Percentiles rank a stretch among this genome's conserved stretches.
Evolutionary conservation across 2,113 vertebrate genomes (phyloP).

Genomic region (Corythornis vintsioides): DNA sequence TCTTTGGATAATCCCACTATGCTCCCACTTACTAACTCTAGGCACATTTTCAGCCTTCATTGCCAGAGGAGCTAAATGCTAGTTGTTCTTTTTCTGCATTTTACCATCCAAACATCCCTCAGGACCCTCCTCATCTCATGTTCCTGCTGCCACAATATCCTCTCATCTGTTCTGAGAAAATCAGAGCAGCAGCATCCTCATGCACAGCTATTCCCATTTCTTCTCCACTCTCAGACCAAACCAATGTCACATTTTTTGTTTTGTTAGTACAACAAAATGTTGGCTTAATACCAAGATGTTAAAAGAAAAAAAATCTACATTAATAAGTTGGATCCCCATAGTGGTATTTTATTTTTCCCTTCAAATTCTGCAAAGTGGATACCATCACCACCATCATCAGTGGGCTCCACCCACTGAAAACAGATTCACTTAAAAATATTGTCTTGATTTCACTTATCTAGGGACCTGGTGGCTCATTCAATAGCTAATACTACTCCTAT

Average conservation of each 20-base stretch:
- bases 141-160: background rate
- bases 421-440: background rate
- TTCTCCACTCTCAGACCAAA: background rate
- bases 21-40: background rate
- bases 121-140: background rate
- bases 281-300: background rate
- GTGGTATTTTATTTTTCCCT: background rate
- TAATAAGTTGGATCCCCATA: background rate
- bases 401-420: background rate
- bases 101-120: background rate
- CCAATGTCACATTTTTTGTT: accelerated
- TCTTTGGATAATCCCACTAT: background rate
- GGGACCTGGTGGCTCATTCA: background rate
- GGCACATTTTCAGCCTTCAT: background rate
- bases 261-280: background rate
- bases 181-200: background rate
- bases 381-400: too few species aligned
- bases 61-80: background rate
- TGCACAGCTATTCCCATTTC: background rate
- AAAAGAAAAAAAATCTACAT: background rate
- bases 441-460: background rate
- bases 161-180: background rate
- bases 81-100: background rate
- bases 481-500: background rate
- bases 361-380: background rate